Percentiles rank a stretch among this genome's conserved stretches.
phyloP scores from a whole-genome alignment of 2,888 invertebrate genomes.

The Cabera pusaria region DNA sequence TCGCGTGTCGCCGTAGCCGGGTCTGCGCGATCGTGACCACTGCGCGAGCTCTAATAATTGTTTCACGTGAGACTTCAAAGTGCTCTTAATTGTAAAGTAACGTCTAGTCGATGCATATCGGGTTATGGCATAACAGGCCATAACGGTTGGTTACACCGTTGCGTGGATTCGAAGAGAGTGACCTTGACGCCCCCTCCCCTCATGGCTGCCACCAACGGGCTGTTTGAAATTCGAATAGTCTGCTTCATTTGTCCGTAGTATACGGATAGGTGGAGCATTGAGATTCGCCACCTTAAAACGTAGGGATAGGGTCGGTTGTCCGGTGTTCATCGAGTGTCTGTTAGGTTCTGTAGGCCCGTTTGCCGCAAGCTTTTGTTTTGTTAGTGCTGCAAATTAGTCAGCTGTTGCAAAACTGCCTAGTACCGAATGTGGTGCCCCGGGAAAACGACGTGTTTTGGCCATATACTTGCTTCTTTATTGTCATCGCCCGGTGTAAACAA shows the following conservation, averaged over 20 bases:
- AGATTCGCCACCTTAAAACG: constrained; percentile 46
- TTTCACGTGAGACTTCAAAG: constrained; percentile 57
- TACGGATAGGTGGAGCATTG: constrained; percentile 55
- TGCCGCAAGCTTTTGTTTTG: constrained; percentile 61
- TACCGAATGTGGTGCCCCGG: constrained; percentile 54
- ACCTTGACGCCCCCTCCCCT: constrained; percentile 68
- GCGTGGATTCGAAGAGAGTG: constrained; percentile 75
- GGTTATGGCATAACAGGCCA: constrained; percentile 44
- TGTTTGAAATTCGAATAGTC: constrained; percentile 76
- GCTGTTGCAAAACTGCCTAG: constrained; percentile 71
- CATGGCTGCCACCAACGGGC: constrained; percentile 46
- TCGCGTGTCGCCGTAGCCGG: constrained; percentile 57
- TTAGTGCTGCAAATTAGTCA: constrained; percentile 71
- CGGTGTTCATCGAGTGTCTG: constrained; percentile 37
- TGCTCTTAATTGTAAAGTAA: constrained; percentile 55
- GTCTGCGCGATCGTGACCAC: constrained; percentile 45
- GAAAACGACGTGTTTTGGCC: constrained; percentile 53
- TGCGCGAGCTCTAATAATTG: constrained; percentile 60
- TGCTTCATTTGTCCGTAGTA: constrained; percentile 63
- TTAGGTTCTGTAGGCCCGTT: constrained; percentile 39
- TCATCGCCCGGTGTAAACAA: background rate
- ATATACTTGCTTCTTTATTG: constrained; percentile 5
- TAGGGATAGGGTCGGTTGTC: constrained; percentile 49
- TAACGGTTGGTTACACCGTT: constrained; percentile 55
- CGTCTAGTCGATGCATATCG: constrained; percentile 65